These are phyloP conservation scores for Drosophila mercatorum DNA, from an alignment of 2,888 invertebrate genomes.

Conservation along the genomic window DNA sequence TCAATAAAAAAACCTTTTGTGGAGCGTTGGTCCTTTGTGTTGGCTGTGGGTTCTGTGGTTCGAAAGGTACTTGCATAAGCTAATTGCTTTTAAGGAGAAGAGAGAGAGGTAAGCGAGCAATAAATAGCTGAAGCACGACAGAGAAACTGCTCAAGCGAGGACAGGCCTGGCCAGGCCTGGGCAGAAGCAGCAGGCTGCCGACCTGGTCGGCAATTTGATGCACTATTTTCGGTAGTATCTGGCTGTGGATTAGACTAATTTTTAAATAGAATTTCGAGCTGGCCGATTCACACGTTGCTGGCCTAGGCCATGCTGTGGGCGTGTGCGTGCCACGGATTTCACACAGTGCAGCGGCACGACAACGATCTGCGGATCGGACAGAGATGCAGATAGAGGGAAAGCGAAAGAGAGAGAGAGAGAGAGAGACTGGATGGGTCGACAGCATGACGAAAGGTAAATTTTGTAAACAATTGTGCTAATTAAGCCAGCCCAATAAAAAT, in stretches of 20 bases:
- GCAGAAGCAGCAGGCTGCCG: background rate
- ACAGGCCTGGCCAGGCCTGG: background rate
- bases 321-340: constrained; percentile 73
- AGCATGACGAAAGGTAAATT: constrained; percentile 81
- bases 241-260: constrained; percentile 73
- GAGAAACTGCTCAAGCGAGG: background rate
- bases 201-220: constrained; percentile 22
- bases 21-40: constrained; percentile 34
- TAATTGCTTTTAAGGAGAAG: constrained; percentile 36
- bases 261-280: constrained; percentile 77
- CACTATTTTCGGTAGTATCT: constrained; percentile 40
- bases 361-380: background rate
- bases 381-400: background rate
- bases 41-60: constrained; percentile 64
- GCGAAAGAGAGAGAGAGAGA: background rate
- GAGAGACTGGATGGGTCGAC: constrained; percentile 4
- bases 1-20: constrained; percentile 51
- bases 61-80: constrained; percentile 52
- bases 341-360: constrained; percentile 35
- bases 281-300: constrained; percentile 60
- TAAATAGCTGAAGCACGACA: background rate
- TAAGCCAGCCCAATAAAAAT: constrained; percentile 79
- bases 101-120: background rate
- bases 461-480: constrained; percentile 83
- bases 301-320: constrained; percentile 62